Evolutionary conservation across 2,113 vertebrate genomes (phyloP), one percentile per base, ranked within the genome.

Genomic region (Perognathus longimembris): DNA sequence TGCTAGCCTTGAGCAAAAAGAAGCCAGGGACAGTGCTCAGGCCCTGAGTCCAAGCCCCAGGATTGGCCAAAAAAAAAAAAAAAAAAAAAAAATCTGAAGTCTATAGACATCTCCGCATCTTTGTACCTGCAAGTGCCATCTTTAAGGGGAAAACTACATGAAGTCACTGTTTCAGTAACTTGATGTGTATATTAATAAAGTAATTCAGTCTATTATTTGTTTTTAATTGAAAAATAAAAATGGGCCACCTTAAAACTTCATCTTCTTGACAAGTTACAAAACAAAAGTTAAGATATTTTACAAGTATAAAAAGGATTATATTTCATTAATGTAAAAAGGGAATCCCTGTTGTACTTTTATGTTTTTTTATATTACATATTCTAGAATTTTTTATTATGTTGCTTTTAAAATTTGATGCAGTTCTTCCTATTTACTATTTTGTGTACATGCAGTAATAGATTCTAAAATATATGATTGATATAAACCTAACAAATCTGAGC

Each of bases 131-230:
- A 95, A 92, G 95, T 97, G 97, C 96, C 93, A 93, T 95, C 95
- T 96, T 91, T 95, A 79, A 95, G 88, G 95, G 91, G 96, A 96
- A 96, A 97, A 86, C 74, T 76, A 73, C 92, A 88, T 92, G 66
- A 78, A 85, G 96, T 96, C 93, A 95, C 54, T 54, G 2, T 95
- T 96, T 93, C 90, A 91, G 3, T 66, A 50, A 95, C 96, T 89
- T 70, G 34, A 97, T 96, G 57, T 96, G 50, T 97, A 74, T 95
- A 77, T 97, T 97, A 97, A 97, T 98, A 97, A 97, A 94, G 50
- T 90, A 96, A 91, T 96, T 96, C 83, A 88, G 85, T 97, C 95
- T 95, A 63, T 96, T 97, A 64, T 96, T 97, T 91, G 63, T 89
- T 96, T 96, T 94, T 83, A 92, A 92, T 95, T 95, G 66, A 88